Base-by-base conservation (phyloP, 2,113 vertebrate genomes). In the Chascanopsetta lugubris region DNA sequence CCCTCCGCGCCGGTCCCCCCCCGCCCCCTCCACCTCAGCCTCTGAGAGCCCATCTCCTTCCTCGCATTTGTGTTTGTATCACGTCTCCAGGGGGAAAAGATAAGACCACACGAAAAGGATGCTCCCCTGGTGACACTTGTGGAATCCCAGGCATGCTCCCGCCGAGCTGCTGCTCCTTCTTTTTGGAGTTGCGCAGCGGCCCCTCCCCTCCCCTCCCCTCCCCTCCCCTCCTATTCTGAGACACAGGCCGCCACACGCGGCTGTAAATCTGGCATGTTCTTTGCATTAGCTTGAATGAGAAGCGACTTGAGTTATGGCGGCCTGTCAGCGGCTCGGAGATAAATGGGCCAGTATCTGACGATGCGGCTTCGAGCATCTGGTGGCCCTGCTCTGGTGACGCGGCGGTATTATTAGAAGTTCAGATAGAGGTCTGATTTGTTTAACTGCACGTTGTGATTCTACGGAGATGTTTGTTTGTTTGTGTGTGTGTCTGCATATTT, bases 121-220 rank as follows among this genome's bases (percentile, higher is more conserved):
- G 42, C 75, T 83, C 75, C 79, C 66, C 64, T 55, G 70, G 77
- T 76, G 65, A 84, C 80, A 83, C 68, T 72, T 72, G 61, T 87
- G 85, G 85, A 86, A 90, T 88, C 73, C 62, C 55, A 67, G 78
- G 82, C 85, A 86, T 86, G 72, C 51, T 53, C 61, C 65, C 46
- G 46, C 66, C 63, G 75, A 66, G 2, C 62, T 60, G 2, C 62
- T 60, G 54, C 3, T 0, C 45, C 50, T 65, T 66, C 66, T 77
- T 83, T 80, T n/a, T 8, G 69, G 66, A 81, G 66, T 65, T 45
- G n/a, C n/a, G n/a, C n/a, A n/a, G n/a, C n/a, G n/a, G n/a, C 65
- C 61, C 63, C 22, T 36, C 74, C 67, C 63, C 45, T 55, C 27
- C n/a, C 66, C 68, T 45, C 65, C 61, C 63, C 22, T 36, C 74